Conservation (phyloP, 2,888 invertebrate genomes). For the Chalcis sispes region DNA sequence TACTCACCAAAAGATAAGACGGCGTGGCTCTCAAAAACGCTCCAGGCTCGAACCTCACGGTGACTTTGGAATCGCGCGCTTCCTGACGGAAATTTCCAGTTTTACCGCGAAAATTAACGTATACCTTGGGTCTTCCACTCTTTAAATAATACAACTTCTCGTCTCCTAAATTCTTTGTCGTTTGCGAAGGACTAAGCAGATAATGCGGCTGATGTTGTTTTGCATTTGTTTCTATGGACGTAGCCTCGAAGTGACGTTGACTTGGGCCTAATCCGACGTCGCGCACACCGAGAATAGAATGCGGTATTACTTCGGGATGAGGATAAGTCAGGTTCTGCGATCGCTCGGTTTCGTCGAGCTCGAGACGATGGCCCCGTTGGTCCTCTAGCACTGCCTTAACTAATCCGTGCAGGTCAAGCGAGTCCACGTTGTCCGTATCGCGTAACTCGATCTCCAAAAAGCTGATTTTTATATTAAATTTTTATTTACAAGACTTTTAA, state of each 20-base stretch:
- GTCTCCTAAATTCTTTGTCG: slow-evolving; percentile 59
- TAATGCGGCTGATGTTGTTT: slow-evolving; percentile 28
- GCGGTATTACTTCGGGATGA: slow-evolving; percentile 68
- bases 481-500: not conserved
- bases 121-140: slow-evolving; percentile 67
- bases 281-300: slow-evolving; percentile 69
- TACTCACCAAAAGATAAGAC: slow-evolving; percentile 53
- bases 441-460: slow-evolving; percentile 70
- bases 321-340: slow-evolving; percentile 58
- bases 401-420: slow-evolving; percentile 65
- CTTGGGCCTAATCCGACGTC: slow-evolving; percentile 62
- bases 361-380: slow-evolving; percentile 23
- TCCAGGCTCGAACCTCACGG: slow-evolving; percentile 58
- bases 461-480: slow-evolving; percentile 56
- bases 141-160: slow-evolving; percentile 71
- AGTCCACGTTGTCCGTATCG: slow-evolving; percentile 64
- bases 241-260: slow-evolving; percentile 46
- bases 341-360: not conserved
- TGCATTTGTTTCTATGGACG: not conserved
- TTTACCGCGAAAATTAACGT: slow-evolving; percentile 68
- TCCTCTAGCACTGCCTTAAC: slow-evolving; percentile 66
- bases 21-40: slow-evolving; percentile 60
- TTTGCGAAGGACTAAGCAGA: slow-evolving; percentile 9
- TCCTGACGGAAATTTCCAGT: slow-evolving; percentile 66
- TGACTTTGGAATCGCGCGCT: slow-evolving; percentile 48